Evolutionary conservation across 2,113 vertebrate genomes (phyloP), one percentile per base, ranked within the genome.

Genomic region (Xiphophorus couchianus): DNA sequence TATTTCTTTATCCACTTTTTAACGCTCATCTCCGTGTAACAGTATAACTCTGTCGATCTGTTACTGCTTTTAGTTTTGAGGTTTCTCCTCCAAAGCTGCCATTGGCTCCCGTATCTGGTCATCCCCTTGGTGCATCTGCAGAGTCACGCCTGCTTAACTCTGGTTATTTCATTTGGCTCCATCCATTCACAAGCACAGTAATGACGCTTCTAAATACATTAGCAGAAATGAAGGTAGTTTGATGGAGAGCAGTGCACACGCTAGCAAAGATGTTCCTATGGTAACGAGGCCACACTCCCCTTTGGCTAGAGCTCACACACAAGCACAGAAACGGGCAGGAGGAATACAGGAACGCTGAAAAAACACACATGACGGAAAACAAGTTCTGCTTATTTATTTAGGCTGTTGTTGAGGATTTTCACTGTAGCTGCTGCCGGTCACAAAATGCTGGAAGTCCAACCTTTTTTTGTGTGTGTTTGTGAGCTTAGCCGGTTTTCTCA

Each of bases 221-320:
- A 77, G 80, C 78, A 66, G 71, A 85, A 84, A 82, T 63, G 58
- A 83, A 86, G 81, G 82, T 77, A 76, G 72, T 82, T 77, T 77
- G 77, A 84, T 73, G 68, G 79, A 87, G 79, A 84, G 86, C 78
- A 65, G 72, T 60, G 74, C 74, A 85, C 77, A 82, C 77, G 81
- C 86, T 85, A 54, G 83, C 28, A 4, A 91, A 81, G 82, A 84
- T 61, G 92, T 93, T 92, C 87, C 91, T 86, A 93, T 93, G 91
- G 90, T 87, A 92, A 93, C 91, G 86, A 83, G 86, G 88, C 88
- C 88, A 87, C 89, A 89, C 74, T 90, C 74, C 82, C 60, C 71
- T 78, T 58, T 85, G 87, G 89, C 84, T 80, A 62, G 79, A 82
- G 73, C 76, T 61, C 66, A 77, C 75, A 78, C 82, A 79, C 66